Conservation (phyloP, 1,140 invertebrate genomes). For the Oryzaephilus surinamensis region DNA sequence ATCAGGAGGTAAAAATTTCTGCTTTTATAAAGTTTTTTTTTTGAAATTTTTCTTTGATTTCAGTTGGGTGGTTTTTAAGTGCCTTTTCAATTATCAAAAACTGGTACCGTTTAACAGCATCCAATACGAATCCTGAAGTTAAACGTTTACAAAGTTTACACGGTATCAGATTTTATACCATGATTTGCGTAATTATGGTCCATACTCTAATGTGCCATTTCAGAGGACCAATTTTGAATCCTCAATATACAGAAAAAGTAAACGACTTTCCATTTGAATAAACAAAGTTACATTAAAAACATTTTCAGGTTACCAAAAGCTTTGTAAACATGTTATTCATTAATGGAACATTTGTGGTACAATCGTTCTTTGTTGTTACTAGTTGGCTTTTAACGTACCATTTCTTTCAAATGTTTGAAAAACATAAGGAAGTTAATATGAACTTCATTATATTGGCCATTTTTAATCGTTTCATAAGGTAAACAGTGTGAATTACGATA, state of each 20-base stretch:
- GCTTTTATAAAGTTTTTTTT: background rate
- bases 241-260: slow-evolving; percentile 21
- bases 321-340: slow-evolving; percentile 17
- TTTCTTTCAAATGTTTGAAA: slow-evolving; percentile 15
- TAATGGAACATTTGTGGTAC: slow-evolving; percentile 18
- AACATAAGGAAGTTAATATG: slow-evolving; percentile 9
- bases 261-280: background rate
- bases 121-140: slow-evolving; percentile 4
- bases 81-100: background rate
- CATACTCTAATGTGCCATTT: slow-evolving; percentile 20
- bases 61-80: background rate
- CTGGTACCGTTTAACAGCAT: background rate
- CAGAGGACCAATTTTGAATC: slow-evolving; percentile 17
- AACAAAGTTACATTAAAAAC: background rate
- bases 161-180: slow-evolving; percentile 24
- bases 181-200: slow-evolving; percentile 18
- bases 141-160: slow-evolving; percentile 18
- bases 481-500: slow-evolving; percentile 1
- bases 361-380: slow-evolving; percentile 25
- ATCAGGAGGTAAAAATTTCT: background rate
- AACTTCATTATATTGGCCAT: slow-evolving; percentile 13
- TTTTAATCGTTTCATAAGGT: slow-evolving; percentile 22
- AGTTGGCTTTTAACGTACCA: slow-evolving; percentile 19
- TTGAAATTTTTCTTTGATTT: background rate
- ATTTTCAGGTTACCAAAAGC: slow-evolving; percentile 16